Base-by-base conservation (phyloP, 2,797 vertebrate species). In the Bufotes viridis region DNA sequence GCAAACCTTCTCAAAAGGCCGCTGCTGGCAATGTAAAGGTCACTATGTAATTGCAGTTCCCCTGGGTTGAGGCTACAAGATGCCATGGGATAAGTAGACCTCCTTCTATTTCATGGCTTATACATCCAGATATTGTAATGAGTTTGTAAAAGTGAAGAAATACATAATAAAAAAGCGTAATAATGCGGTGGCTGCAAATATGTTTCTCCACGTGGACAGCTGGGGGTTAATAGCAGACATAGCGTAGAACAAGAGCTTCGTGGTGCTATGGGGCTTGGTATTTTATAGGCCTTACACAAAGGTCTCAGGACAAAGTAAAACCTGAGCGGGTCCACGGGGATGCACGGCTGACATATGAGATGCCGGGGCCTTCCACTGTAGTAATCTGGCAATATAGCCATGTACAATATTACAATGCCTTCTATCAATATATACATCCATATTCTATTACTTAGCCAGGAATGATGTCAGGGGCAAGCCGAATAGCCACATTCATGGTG, bases 41-140 rank as follows among this genome's bases (percentile, higher is more conserved):
- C 87, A 88, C 42, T 65, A 49, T 74, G 65, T 88, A 88, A 88
- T 85, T 88, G 82, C 87, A 75, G 61, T 88, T 80, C 82, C 82
- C 87, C 26, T 74, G 76, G 24, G 87, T 85, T 80, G 84, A 84
- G 63, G n/a, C 75, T 84, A 61, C 76, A 72, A 80, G 75, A 84
- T 72, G 75, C 81, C 63, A 72, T 22, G 70, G 51, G 80, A 51
- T 49, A 58, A 63, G 60, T 29, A 55, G 15, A 81, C 78, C 53
- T n/a, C 67, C 51, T 81, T 69, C 55, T 49, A 22, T 29, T 58
- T 15, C 55, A 22, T 2, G 51, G 65, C 70, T n/a, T 84, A 61
- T 55, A 51, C 57, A 42, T 70, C 15, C 29, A 72, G 78, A 26
- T 61, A 87, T 61, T 74, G 55, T 26, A 87, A 87, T 87, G 67